Percentiles rank a stretch among this genome's conserved stretches.
Conservation (phyloP, 2,113 vertebrate genomes). For the Girardinichthys multiradiatus region DNA sequence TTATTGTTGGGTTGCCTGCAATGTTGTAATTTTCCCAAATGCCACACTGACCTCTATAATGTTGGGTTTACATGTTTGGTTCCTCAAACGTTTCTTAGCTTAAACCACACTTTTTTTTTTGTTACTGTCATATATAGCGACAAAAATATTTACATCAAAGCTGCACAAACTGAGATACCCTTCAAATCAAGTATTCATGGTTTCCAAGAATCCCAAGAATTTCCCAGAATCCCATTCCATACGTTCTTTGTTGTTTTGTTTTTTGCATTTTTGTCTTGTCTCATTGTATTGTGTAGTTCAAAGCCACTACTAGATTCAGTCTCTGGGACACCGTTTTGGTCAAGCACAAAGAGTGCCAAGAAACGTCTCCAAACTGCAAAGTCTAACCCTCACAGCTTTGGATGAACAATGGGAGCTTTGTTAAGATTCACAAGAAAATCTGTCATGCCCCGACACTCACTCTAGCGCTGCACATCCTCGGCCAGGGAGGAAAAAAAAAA, state of each 20-base stretch:
- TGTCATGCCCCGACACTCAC: slow-evolving; percentile 41
- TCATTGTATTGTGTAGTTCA: slow-evolving; percentile 12
- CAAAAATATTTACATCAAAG: background rate
- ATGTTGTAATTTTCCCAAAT: background rate
- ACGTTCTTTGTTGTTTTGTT: background rate
- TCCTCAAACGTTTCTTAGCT: background rate
- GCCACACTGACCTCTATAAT: background rate
- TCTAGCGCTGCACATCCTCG: slow-evolving; percentile 50
- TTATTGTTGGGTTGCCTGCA: background rate
- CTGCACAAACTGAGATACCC: background rate
- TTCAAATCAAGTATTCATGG: background rate
- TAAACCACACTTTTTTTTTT: background rate
- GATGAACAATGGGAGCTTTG: slow-evolving; percentile 71
- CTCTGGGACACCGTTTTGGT: slow-evolving; percentile 42
- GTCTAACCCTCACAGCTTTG: slow-evolving; percentile 35
- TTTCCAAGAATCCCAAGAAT: too few relatives aligned
- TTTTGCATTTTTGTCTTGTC: background rate
- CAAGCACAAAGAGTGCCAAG: slow-evolving; percentile 48
- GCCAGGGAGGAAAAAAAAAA: slow-evolving; percentile 11
- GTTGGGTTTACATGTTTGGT: background rate
- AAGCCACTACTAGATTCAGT: slow-evolving; percentile 7
- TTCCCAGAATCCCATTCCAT: too few relatives aligned
- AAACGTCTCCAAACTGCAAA: slow-evolving; percentile 36
- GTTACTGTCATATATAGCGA: background rate
- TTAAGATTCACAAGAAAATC: slow-evolving; percentile 60